A percentile compares a stretch with the other conserved stretches of the same genome.
Evolutionary conservation across 2,113 vertebrate genomes (phyloP).

Genomic region (Phalacrocorax brasilianus): DNA sequence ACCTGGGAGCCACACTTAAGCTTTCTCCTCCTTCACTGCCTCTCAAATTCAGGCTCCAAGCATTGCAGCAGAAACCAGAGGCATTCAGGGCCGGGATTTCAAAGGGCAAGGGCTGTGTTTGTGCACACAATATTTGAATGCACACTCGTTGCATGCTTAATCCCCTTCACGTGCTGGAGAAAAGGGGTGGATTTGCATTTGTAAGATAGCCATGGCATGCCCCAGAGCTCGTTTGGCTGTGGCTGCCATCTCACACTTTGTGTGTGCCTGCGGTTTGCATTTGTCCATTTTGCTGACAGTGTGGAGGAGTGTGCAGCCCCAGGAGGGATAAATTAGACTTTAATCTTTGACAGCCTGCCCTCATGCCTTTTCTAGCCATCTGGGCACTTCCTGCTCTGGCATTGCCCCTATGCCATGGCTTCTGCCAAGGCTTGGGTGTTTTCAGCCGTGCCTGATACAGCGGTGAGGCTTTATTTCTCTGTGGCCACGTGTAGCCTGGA

Average conservation of each 20-base stretch:
- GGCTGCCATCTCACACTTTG: neutral
- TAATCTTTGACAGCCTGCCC: neutral
- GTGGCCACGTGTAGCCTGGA: neutral
- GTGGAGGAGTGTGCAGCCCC: neutral
- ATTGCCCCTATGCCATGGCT: neutral
- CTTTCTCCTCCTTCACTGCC: neutral
- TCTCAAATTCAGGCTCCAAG: neutral
- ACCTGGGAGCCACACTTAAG: neutral
- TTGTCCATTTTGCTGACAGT: neutral
- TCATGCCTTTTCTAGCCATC: neutral
- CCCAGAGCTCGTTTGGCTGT: neutral
- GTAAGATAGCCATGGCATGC: neutral
- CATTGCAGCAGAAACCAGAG: neutral
- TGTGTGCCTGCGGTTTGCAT: neutral
- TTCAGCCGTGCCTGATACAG: neutral
- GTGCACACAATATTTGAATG: constrained; percentile 44
- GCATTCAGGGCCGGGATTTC: neutral
- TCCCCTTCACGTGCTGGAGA: neutral
- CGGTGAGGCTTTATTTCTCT: neutral
- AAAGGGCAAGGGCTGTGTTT: constrained; percentile 13
- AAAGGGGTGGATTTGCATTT: constrained; percentile 47
- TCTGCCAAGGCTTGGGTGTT: neutral
- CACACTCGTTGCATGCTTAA: neutral
- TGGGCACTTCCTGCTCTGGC: neutral
- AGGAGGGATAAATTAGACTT: constrained; percentile 20